Conservation (phyloP, 2,888 invertebrate species). For the Watsonalla cultraria region DNA sequence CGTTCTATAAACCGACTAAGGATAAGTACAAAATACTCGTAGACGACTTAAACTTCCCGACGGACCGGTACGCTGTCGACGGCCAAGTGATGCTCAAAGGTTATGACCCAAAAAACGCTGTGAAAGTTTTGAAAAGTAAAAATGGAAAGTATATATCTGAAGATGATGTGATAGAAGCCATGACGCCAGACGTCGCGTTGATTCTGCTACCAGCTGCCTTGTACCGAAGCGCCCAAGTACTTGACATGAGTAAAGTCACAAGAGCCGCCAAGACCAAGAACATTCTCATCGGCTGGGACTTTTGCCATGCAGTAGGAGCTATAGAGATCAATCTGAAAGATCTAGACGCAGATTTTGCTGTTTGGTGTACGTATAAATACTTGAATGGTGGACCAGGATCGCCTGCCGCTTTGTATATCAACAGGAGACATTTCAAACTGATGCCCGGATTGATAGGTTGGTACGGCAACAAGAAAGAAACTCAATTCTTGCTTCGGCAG, state of each 20-base stretch:
- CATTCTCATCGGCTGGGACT: constrained; percentile 62
- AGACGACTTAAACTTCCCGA: constrained; percentile 61
- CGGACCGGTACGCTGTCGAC: constrained; percentile 62
- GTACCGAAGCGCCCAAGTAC: constrained; percentile 55
- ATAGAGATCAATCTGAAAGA: constrained; percentile 51
- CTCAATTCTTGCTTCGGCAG: constrained; percentile 51
- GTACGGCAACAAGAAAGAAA: constrained; percentile 54
- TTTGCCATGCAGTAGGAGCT: constrained; percentile 56
- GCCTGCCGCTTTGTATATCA: constrained; percentile 50
- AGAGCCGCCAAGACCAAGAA: constrained; percentile 44
- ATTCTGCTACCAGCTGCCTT: constrained; percentile 51
- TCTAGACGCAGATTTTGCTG: constrained; percentile 58
- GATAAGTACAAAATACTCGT: constrained; percentile 56
- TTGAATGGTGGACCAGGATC: constrained; percentile 65
- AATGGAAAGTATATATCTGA: constrained; percentile 44
- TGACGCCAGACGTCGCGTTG: constrained; percentile 57
- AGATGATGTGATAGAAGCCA: constrained; percentile 52
- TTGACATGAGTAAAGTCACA: constrained; percentile 56
- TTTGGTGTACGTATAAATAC: constrained; percentile 70
- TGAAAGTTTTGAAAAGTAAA: constrained; percentile 50
- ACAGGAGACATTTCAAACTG: constrained; percentile 49
- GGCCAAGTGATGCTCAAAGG: constrained; percentile 59
- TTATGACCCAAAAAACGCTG: constrained; percentile 48
- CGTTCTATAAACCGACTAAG: constrained; percentile 56
- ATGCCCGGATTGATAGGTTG: constrained; percentile 58